Conservation (phyloP, 2,888 invertebrate genomes). For the Polydesmus complanatus region DNA sequence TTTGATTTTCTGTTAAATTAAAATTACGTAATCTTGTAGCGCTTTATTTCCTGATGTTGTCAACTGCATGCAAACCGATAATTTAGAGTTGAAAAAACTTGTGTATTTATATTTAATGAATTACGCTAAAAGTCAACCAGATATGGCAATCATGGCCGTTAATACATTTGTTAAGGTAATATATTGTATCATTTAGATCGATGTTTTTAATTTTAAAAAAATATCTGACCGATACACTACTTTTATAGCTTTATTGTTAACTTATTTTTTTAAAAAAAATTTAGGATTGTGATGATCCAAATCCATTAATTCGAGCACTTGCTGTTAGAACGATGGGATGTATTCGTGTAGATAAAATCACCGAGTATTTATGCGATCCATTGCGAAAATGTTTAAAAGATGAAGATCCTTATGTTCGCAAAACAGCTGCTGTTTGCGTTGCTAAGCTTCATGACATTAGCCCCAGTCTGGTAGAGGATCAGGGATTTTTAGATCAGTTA, state of each 20-base stretch:
- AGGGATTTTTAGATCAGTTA: constrained; percentile 92
- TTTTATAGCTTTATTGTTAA: not conserved
- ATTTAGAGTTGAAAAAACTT: constrained; percentile 92
- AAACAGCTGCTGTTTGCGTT: constrained; percentile 98
- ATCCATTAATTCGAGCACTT: constrained; percentile 92
- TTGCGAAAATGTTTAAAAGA: constrained; percentile 65
- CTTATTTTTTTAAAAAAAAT: constrained; percentile 17
- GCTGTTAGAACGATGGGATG: constrained; percentile 99
- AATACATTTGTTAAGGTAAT: constrained; percentile 97
- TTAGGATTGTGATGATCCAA: constrained; percentile 98
- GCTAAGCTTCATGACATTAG: constrained; percentile 97
- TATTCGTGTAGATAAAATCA: constrained; percentile 98
- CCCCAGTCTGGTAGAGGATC: constrained; percentile 54
- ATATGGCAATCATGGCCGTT: constrained; percentile 99
- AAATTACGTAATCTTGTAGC: constrained; percentile 4
- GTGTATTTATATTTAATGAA: constrained; percentile 99
- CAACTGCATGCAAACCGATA: constrained; percentile 99
- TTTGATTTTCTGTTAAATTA: not conserved
- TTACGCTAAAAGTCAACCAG: constrained; percentile 98
- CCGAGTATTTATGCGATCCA: constrained; percentile 97
- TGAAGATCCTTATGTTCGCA: constrained; percentile 93
- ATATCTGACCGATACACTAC: not conserved
- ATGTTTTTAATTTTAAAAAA: not conserved
- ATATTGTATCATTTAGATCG: not conserved
- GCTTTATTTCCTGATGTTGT: constrained; percentile 96